phyloP scores from a whole-genome alignment of 37 sponge, comb jelly and placozoan species.

The Bolinopsis microptera region DNA sequence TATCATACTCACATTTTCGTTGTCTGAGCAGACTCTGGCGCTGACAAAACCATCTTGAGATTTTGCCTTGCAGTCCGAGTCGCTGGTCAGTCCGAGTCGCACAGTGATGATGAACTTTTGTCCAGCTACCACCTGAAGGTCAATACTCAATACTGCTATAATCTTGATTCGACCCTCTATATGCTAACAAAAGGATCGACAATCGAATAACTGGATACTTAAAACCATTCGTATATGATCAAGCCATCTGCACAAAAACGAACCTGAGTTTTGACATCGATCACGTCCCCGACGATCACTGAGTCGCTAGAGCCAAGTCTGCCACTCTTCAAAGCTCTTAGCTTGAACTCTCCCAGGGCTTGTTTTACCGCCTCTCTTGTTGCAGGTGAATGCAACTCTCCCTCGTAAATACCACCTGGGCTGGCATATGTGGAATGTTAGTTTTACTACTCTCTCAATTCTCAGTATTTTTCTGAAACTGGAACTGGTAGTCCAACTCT shows the following conservation, averaged over 20 bases:
- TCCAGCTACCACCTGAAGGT: constrained; percentile 53
- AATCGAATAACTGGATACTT: no score
- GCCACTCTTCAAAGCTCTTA: background rate
- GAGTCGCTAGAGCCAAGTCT: background rate
- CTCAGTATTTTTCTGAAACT: background rate
- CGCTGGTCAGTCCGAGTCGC: background rate
- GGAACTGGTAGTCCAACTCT: background rate
- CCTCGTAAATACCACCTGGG: background rate
- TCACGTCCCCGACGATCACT: constrained; percentile 29
- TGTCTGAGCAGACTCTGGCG: background rate
- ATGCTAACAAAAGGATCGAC: no score
- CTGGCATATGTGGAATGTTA: background rate
- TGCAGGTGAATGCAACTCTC: background rate
- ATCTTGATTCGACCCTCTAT: no score
- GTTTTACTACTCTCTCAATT: background rate
- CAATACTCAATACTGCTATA: no score
- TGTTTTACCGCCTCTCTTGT: background rate
- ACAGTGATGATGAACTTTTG: constrained; percentile 26
- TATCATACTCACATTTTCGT: constrained; percentile 50
- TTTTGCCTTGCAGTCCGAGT: background rate
- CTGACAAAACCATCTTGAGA: background rate
- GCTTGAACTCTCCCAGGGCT: constrained; percentile 41
- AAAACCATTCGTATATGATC: no score
- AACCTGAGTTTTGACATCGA: constrained; percentile 31
- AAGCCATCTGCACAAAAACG: background rate